Conservation (phyloP, 2,113 vertebrate genomes). For the Lanius ludovicianus region DNA sequence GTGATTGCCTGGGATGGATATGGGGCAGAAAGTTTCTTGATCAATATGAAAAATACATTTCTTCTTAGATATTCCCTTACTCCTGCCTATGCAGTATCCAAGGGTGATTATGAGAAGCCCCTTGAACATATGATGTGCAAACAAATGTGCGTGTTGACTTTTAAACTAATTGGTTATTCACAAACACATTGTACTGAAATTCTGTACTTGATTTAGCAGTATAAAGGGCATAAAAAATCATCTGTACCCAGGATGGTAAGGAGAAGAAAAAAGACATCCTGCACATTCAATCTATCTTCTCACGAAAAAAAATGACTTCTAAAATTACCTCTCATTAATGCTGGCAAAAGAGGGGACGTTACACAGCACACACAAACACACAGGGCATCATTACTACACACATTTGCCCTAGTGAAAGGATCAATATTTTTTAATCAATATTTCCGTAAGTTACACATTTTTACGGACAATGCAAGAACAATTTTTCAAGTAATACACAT, state of each 20-base stretch:
- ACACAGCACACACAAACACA: background rate
- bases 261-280: background rate
- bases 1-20: background rate
- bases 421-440: too few relatives aligned
- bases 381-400: background rate
- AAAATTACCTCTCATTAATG: background rate
- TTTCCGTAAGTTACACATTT: background rate
- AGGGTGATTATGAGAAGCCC: background rate
- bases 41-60: background rate
- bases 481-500: background rate
- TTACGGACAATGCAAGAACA: background rate
- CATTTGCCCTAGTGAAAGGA: background rate
- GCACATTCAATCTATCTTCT: background rate
- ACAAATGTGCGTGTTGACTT: background rate
- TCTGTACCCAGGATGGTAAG: background rate
- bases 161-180: slow-evolving; percentile 5
- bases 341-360: background rate
- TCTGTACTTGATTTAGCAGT: background rate
- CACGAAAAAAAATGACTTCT: background rate
- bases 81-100: background rate
- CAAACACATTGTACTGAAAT: background rate
- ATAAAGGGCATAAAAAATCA: background rate
- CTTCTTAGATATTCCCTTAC: background rate
- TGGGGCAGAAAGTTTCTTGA: background rate
- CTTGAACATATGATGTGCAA: slow-evolving; percentile 23